Percentiles rank a stretch among this genome's conserved stretches.
Conservation (phyloP, 2,888 invertebrate genomes). For the Nephrotoma appendiculata region DNA sequence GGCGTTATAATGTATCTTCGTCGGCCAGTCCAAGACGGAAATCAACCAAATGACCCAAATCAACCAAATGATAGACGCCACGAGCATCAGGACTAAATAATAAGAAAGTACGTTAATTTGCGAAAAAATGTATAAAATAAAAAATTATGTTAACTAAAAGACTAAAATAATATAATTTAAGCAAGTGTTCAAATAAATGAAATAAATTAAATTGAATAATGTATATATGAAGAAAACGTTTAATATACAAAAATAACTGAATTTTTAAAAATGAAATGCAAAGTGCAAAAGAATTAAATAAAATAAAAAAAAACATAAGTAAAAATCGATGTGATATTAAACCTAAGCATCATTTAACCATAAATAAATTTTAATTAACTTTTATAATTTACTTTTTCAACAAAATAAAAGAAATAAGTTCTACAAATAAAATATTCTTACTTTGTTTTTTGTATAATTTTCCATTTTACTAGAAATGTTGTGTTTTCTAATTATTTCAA, state of each 20-base stretch:
- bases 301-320: not conserved
- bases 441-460: not conserved
- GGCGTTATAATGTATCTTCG: conserved; percentile 70
- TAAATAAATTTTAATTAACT: not conserved
- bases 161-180: conserved; percentile 1
- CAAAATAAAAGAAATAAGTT: not conserved
- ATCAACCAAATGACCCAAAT: not conserved
- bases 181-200: not conserved
- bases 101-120: not conserved
- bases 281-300: not conserved
- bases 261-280: not conserved
- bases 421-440: not conserved
- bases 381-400: not conserved
- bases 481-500: not conserved
- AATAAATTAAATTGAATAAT: not conserved
- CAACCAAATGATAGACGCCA: not conserved
- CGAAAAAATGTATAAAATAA: not conserved
- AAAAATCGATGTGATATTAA: conserved; percentile 2
- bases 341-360: conserved; percentile 1
- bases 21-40: conserved; percentile 35
- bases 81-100: not conserved
- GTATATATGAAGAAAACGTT: not conserved
- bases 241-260: not conserved
- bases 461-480: not conserved
- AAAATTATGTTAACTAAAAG: not conserved